Percentiles rank a stretch among this genome's conserved stretches.
Evolutionary conservation across 2,113 vertebrate genomes (phyloP).

Genomic region (Epinephelus moara): DNA sequence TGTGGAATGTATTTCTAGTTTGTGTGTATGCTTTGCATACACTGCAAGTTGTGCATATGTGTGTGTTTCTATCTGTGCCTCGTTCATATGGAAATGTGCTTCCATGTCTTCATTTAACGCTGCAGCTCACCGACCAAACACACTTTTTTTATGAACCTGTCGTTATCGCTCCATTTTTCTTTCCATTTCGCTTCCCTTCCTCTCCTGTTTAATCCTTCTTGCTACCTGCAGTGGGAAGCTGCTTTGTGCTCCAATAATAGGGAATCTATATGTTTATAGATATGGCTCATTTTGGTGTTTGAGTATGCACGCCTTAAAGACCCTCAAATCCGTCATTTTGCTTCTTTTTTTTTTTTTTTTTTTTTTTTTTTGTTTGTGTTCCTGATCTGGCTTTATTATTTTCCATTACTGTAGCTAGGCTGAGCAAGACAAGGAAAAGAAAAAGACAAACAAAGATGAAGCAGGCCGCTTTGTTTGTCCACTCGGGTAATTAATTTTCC

Average conservation of each 20-base stretch:
- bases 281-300: constrained; percentile 30
- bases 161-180: constrained; percentile 34
- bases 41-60: neutral
- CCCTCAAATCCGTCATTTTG: constrained; percentile 45
- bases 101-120: constrained; percentile 47
- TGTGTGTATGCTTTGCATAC: constrained; percentile 20
- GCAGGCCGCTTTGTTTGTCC: constrained; percentile 64
- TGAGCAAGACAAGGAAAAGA: neutral
- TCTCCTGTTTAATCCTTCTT: constrained; percentile 52
- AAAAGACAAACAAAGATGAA: constrained; percentile 25
- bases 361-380: constrained; percentile 6
- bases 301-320: constrained; percentile 15
- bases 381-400: neutral
- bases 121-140: constrained; percentile 28
- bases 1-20: neutral
- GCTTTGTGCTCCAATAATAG: constrained; percentile 59
- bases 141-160: constrained; percentile 31
- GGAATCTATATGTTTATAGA: constrained; percentile 63
- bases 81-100: constrained; percentile 68
- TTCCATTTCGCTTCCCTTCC: constrained; percentile 14
- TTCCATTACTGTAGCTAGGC: neutral
- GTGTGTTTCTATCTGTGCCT: constrained; percentile 13
- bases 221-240: constrained; percentile 25
- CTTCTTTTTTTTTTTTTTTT: neutral
- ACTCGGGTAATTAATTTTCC: constrained; percentile 20